A percentile compares a stretch with the other conserved stretches of the same genome.
phyloP scores from a whole-genome alignment of 2,113 vertebrate genomes.

The Dolichallabes microphthalmus region DNA sequence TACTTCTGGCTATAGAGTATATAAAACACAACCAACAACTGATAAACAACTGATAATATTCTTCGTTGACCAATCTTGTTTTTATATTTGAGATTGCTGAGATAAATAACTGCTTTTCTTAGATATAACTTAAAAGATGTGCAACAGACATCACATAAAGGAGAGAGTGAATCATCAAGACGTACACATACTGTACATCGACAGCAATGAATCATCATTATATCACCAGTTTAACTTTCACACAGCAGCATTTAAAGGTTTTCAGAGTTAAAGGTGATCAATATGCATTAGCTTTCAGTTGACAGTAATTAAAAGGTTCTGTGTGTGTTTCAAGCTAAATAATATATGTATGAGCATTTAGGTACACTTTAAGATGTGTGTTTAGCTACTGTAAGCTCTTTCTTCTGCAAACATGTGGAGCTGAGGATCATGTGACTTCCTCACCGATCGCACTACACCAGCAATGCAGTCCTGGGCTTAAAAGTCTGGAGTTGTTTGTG shows the following conservation, averaged over 20 bases:
- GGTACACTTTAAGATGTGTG: background rate
- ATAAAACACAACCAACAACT: background rate
- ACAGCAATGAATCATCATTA: background rate
- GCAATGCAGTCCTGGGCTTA: background rate
- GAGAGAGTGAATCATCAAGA: background rate
- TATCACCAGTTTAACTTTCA: background rate
- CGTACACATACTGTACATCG: background rate
- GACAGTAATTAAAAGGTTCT: background rate
- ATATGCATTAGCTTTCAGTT: conserved; percentile 11
- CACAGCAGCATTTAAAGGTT: background rate
- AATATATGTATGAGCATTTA: background rate
- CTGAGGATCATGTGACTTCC: background rate
- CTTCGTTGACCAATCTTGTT: background rate
- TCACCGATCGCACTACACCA: background rate
- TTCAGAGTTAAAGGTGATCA: background rate
- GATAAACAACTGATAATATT: too few relatives aligned
- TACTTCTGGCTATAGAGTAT: background rate
- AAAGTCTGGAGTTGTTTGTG: conserved; percentile 5
- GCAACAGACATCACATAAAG: background rate
- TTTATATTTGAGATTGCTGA: background rate
- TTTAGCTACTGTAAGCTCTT: background rate
- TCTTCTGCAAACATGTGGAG: background rate
- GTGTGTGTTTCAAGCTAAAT: background rate
- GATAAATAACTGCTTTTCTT: background rate
- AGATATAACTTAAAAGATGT: background rate